phyloP scores from a whole-genome alignment of 2,888 invertebrate genomes.

The Orthosia gracilis region DNA sequence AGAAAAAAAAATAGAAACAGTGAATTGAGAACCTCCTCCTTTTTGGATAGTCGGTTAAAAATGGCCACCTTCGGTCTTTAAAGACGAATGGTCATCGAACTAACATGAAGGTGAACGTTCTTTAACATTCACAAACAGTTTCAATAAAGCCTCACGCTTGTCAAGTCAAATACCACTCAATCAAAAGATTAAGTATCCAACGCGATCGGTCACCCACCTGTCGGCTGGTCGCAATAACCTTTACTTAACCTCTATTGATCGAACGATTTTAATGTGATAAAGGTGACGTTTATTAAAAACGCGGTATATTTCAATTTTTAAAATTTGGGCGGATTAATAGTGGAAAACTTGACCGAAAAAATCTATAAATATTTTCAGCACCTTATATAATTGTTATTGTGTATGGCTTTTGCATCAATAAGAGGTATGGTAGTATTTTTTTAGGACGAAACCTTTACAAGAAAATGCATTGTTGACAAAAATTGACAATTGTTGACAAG shows the following conservation, averaged over 20 bases:
- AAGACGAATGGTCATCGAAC: neutral
- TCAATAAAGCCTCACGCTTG: conserved; percentile 4
- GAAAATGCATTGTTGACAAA: too few relatives aligned
- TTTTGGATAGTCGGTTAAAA: too few relatives aligned
- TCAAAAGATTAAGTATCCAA: conserved; percentile 29
- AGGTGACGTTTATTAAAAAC: neutral
- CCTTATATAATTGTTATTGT: too few relatives aligned
- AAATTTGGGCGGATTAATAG: neutral
- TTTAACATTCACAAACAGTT: conserved; percentile 1
- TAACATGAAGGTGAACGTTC: neutral
- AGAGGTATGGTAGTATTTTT: too few relatives aligned
- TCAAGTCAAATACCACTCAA: conserved; percentile 37
- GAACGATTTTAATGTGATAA: conserved; percentile 1
- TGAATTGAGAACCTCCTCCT: too few relatives aligned
- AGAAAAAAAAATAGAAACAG: too few relatives aligned
- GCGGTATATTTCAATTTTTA: neutral
- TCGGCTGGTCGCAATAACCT: conserved; percentile 29
- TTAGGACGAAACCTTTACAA: too few relatives aligned
- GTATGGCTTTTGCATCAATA: too few relatives aligned
- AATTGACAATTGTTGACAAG: too few relatives aligned
- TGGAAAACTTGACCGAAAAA: neutral
- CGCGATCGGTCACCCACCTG: conserved; percentile 44
- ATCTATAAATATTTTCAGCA: neutral
- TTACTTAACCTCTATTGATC: conserved; percentile 46
- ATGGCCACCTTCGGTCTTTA: neutral